Conservation (phyloP, 1,140 invertebrate genomes). For the Tenebrio molitor region DNA sequence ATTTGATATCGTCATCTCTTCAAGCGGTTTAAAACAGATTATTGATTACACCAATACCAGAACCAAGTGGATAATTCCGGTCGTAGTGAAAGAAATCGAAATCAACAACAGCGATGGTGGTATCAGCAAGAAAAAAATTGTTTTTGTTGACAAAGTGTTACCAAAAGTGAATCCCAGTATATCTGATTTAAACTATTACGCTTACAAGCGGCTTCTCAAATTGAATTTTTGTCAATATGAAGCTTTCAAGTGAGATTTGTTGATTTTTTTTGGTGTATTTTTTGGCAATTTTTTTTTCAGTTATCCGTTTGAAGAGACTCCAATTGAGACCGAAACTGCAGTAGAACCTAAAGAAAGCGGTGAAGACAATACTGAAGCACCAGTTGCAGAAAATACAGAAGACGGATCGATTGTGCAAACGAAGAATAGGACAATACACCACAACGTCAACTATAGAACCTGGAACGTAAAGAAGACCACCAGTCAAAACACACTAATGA, state of each 20-base stretch:
- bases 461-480: slow-evolving; percentile 65
- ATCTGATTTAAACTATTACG: slow-evolving; percentile 64
- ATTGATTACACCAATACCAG: slow-evolving; percentile 63
- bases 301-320: neutral
- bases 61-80: slow-evolving; percentile 66
- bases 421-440: slow-evolving; percentile 46
- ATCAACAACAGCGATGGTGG: slow-evolving; percentile 48
- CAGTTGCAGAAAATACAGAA: slow-evolving; percentile 1
- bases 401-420: neutral
- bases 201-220: slow-evolving; percentile 66
- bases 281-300: slow-evolving; percentile 16
- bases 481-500: slow-evolving; percentile 62
- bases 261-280: slow-evolving; percentile 1
- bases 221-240: slow-evolving; percentile 56
- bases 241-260: slow-evolving; percentile 54
- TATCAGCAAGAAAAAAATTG: slow-evolving; percentile 64
- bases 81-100: slow-evolving; percentile 64
- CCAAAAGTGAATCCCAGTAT: slow-evolving; percentile 61
- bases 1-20: slow-evolving; percentile 68
- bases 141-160: slow-evolving; percentile 68
- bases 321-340: no score
- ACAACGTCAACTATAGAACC: slow-evolving; percentile 66
- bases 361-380: no score
- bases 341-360: no score
- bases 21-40: slow-evolving; percentile 67